phyloP scores from a whole-genome alignment of 2,113 vertebrate species.

The Pseudonaja textilis region DNA sequence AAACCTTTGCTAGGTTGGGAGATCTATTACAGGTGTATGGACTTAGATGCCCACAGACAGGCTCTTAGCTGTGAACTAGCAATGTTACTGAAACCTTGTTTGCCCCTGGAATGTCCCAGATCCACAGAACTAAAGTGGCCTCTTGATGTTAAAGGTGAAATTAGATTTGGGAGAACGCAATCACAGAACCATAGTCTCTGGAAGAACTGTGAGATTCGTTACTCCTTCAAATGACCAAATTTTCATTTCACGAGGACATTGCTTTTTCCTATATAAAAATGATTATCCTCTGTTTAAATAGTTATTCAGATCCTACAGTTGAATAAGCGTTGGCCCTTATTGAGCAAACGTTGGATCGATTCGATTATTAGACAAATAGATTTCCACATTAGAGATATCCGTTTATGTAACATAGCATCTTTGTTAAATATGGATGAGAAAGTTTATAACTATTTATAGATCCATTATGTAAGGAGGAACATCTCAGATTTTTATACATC shows the following conservation, averaged over 20 bases:
- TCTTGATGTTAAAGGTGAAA: neutral
- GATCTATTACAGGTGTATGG: neutral
- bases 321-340: neutral
- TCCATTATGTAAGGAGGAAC: too few relatives aligned
- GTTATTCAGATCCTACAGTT: neutral
- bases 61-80: neutral
- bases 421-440: too few relatives aligned
- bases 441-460: too few relatives aligned
- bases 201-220: neutral
- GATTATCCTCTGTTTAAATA: neutral
- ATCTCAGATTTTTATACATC: too few relatives aligned
- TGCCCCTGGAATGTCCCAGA: neutral
- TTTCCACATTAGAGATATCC: too few relatives aligned
- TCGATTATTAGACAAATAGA: too few relatives aligned
- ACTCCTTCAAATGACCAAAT: neutral
- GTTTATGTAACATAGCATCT: too few relatives aligned
- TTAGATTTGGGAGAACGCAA: neutral
- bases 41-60: neutral
- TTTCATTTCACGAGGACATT: neutral
- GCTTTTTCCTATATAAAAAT: neutral
- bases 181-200: neutral
- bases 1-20: neutral
- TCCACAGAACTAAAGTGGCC: too few relatives aligned
- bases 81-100: neutral
- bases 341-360: too few relatives aligned